Percentiles rank a stretch among this genome's conserved stretches.
Evolutionary conservation across 1,140 invertebrate genomes (phyloP).

Genomic region (Acyrthosiphon pisum): DNA sequence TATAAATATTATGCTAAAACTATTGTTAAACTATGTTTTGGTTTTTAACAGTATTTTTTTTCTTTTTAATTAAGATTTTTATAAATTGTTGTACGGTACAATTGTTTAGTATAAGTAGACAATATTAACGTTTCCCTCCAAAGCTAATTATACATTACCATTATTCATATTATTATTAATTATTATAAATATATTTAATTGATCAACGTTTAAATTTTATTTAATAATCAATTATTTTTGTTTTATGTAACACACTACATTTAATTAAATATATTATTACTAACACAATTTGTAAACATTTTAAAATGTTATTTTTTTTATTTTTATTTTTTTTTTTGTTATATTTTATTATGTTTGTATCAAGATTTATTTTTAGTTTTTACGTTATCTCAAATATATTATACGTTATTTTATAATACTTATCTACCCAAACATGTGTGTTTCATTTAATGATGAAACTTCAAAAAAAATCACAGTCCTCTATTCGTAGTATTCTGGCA

Average conservation of each 20-base stretch:
- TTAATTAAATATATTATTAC: not conserved
- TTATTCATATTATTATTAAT: conserved; percentile 13
- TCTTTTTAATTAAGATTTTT: not conserved
- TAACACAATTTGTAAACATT: not conserved
- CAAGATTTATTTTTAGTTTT: conserved; percentile 2
- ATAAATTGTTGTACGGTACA: not conserved
- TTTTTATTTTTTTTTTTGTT: not conserved
- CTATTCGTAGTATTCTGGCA: not conserved
- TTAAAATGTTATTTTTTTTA: not conserved
- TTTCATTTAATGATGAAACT: not conserved
- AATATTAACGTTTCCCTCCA: conserved; percentile 33
- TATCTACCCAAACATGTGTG: not conserved
- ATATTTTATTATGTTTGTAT: not conserved
- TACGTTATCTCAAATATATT: not conserved
- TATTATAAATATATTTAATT: not conserved
- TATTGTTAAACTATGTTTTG: conserved; percentile 23
- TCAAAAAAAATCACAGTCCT: too few relatives aligned
- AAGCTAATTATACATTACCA: conserved; percentile 33
- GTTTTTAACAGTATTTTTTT: conserved; percentile 40
- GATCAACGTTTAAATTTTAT: not conserved
- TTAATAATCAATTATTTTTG: not conserved
- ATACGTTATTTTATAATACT: not conserved
- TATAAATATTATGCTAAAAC: not conserved
- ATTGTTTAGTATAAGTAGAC: not conserved
- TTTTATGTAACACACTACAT: not conserved